Evolutionary conservation across 2,113 vertebrate species (phyloP), one percentile per base, ranked within the genome.

Genomic region (Garra rufa): DNA sequence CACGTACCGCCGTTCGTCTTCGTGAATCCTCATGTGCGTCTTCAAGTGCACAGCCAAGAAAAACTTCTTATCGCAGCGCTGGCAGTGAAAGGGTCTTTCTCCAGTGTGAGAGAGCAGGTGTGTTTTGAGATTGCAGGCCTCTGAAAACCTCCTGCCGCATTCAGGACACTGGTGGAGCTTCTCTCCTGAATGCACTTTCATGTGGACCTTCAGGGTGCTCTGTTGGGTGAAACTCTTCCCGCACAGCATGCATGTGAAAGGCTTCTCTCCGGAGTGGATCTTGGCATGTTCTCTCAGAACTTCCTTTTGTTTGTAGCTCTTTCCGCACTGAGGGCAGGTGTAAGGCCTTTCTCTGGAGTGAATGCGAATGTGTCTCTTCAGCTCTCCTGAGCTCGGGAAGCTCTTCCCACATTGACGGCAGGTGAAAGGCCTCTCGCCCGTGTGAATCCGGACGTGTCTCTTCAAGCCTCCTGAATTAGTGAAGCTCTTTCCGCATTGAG

Each of bases 61-160:
- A 52, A 84, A 43, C 73, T 55, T 61, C 73, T 76, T 84, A 2
- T 38, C 74, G 3, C 82, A 84, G 14, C 24, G 59, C 11, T 50
- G 13, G 11, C 82, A 84, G 59, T 30, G 43, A 50, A 70, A 82
- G 15, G 80, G 80, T 71, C 65, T 71, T 26, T 82, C 80, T 71
- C 80, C 80, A 9, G 76, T 63, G 57, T 79, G 76, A 44, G 41
- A 63, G 38, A 63, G 55, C 57, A 63, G 38, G 41, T 79, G 76
- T 15, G 55, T 79, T 28, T 63, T 61, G 6, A 79, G 76, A 44
- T 79, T 79, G 41, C 57, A 43, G 14, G 55, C 57, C 24, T 79
- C 76, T 61, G 55, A 24, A 44, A 79, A 79, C 41, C 76, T 59
- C 55, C 57, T 61, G 21, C 76, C 76, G 24, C 76, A 79, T 24